Evolutionary conservation across 23 tunicate species (phyloP), one percentile per base, ranked within the genome.

Genomic region (Halocynthia aurantium): DNA sequence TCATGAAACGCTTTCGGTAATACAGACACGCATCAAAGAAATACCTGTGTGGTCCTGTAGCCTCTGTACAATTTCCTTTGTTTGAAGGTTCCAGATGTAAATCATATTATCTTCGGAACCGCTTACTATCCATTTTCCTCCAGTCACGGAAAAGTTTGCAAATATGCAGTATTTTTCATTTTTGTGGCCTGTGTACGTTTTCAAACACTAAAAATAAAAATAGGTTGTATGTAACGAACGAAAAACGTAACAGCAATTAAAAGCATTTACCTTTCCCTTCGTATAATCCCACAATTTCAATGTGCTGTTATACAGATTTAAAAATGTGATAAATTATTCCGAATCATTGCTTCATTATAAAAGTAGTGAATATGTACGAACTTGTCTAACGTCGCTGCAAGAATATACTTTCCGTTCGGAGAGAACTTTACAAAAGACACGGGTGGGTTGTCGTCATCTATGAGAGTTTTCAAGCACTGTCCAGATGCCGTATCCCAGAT

Each of bases 61-160:
- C 62, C 81, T 87, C 63, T 93, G 98, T 8, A 93, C 98, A 57
- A 93, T 93, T 77, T 93, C 98, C 67, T 93, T 93, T 0, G 98
- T 87, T 82, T 93, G 98, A 12, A 93, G 77, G 57, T 93, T 93
- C 98, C 98, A 93, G 6, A 93, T 87, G 65, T 93, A 93, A 6
- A 93, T 64, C 76, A 76, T 69, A 64, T 93, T 80, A 77, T 93
- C 98, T 65, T 93, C 98, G 6, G 94, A 87, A 9, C 98, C 98
- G 75, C 94, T 87, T 1, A 93, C 98, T 53, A 93, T 93, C 98
- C 98, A 93, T 57, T 93, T 93, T 7, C 98, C 98, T 8, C 98
- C 98, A 53, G 98, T 93, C 15, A 93, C 98, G 17, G 98, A 93
- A 70, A 93, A 93, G 69, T 93, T 93, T n/a, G 98, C 98, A 70